phyloP scores from a whole-genome alignment of 2,113 vertebrate genomes.

The Vanacampus margaritifer region DNA sequence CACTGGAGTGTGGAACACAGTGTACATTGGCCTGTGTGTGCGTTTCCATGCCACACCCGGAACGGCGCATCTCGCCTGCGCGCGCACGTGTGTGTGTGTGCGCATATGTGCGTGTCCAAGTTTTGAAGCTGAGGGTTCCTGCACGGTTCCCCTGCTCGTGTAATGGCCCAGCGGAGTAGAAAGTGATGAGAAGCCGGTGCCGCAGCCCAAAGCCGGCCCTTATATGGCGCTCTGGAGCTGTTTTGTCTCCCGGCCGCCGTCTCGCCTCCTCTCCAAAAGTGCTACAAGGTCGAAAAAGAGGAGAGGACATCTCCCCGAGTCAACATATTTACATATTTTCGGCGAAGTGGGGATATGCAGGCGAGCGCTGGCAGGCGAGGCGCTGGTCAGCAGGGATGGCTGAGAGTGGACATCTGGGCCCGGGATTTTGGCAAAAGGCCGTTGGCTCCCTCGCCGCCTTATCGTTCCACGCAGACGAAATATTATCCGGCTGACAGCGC shows the following conservation, averaged over 20 bases:
- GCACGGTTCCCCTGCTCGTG: slow-evolving; percentile 55
- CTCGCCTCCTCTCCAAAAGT: slow-evolving; percentile 66
- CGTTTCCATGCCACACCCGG: slow-evolving; percentile 34
- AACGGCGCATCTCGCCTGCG: slow-evolving; percentile 26
- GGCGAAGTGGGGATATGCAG: slow-evolving; percentile 66
- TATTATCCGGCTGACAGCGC: slow-evolving; percentile 42
- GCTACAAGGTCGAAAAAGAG: slow-evolving; percentile 68
- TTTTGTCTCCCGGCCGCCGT: slow-evolving; percentile 70
- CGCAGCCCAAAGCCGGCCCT: slow-evolving; percentile 74
- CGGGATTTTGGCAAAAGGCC: slow-evolving; percentile 27
- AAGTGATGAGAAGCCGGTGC: slow-evolving; percentile 75
- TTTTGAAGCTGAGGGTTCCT: slow-evolving; percentile 56
- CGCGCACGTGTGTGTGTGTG: slow-evolving; percentile 8
- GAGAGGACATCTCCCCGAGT: slow-evolving; percentile 75
- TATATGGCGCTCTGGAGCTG: slow-evolving; percentile 76
- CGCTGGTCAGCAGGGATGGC: slow-evolving; percentile 64
- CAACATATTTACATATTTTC: slow-evolving; percentile 82
- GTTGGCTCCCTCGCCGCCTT: slow-evolving; percentile 43
- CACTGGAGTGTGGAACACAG: slow-evolving; percentile 26
- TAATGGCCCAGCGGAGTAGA: slow-evolving; percentile 65
- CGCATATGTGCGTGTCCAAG: slow-evolving; percentile 21
- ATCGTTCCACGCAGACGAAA: slow-evolving; percentile 35
- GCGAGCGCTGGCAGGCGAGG: slow-evolving; percentile 62
- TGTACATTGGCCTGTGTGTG: slow-evolving; percentile 29
- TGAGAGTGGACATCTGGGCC: slow-evolving; percentile 67